These are phyloP conservation scores for Drosophila gaucha DNA, from an alignment of 2,888 invertebrate species.

Conservation along the genomic window DNA sequence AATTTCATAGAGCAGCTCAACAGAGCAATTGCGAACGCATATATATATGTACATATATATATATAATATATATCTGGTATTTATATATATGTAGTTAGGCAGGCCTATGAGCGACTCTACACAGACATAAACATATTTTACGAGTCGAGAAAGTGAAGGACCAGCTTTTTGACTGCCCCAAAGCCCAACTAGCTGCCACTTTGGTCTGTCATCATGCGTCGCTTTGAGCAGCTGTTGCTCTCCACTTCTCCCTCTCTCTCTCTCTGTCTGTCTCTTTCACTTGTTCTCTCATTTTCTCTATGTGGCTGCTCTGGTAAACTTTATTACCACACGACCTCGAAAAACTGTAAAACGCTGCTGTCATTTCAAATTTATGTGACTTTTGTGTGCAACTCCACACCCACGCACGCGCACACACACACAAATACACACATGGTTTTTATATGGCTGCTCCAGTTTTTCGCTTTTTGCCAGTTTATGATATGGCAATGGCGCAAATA, in stretches of 20 bases:
- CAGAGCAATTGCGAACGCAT: constrained; percentile 54
- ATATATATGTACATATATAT: not conserved
- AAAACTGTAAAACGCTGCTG: constrained; percentile 76
- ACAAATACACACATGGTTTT: constrained; percentile 10
- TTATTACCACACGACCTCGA: constrained; percentile 73
- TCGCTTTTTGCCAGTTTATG: constrained; percentile 62
- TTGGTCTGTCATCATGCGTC: constrained; percentile 59
- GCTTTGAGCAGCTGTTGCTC: constrained; percentile 52
- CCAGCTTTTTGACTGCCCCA: constrained; percentile 25
- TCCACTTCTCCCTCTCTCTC: not conserved
- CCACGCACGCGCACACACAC: constrained; percentile 10
- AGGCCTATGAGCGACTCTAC: constrained; percentile 41
- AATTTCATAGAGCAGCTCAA: constrained; percentile 55
- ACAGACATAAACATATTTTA: constrained; percentile 60
- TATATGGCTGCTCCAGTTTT: constrained; percentile 46
- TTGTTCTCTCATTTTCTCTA: constrained; percentile 21
- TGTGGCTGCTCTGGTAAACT: constrained; percentile 46
- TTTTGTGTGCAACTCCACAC: constrained; percentile 68
- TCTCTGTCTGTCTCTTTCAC: not conserved
- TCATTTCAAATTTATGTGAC: constrained; percentile 78
- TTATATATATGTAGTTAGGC: constrained; percentile 17
- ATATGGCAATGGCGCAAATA: constrained; percentile 75
- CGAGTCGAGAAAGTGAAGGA: constrained; percentile 29
- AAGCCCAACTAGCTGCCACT: constrained; percentile 53
- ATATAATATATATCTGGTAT: not conserved